Conservation (phyloP, 2,888 invertebrate species). For the Dichetophora obliterata region DNA sequence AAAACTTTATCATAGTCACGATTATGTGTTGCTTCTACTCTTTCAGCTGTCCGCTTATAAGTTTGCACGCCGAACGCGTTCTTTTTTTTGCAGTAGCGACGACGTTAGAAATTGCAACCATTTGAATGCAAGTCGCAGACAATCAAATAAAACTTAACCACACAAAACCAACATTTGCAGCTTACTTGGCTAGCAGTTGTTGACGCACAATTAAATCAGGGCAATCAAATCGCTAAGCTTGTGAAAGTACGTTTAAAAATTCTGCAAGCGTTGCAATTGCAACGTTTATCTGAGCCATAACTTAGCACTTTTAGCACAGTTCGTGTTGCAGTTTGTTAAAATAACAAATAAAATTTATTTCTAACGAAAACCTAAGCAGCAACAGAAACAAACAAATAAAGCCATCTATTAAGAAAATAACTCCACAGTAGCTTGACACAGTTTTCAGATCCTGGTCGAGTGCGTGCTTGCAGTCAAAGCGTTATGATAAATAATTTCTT, state of each 20-base stretch:
- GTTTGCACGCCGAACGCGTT: slow-evolving; percentile 59
- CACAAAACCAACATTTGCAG: neutral
- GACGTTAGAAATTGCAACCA: slow-evolving; percentile 46
- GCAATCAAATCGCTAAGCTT: slow-evolving; percentile 37
- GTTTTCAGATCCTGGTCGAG: slow-evolving; percentile 31
- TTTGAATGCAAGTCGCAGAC: slow-evolving; percentile 39
- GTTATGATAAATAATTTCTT: neutral
- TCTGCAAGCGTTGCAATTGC: slow-evolving; percentile 1
- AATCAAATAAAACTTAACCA: neutral
- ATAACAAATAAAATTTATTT: neutral
- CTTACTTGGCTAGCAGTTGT: neutral
- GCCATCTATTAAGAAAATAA: neutral
- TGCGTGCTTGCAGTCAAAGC: neutral
- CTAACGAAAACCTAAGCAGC: neutral
- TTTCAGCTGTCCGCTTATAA: neutral
- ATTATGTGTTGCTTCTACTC: neutral
- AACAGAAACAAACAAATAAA: slow-evolving; percentile 9
- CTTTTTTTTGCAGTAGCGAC: slow-evolving; percentile 45
- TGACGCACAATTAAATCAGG: slow-evolving; percentile 42
- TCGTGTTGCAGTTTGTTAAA: slow-evolving; percentile 19
- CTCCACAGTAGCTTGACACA: slow-evolving; percentile 7
- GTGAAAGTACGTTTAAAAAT: slow-evolving; percentile 39
- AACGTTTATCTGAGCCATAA: neutral
- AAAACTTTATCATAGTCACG: neutral
- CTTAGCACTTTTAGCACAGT: slow-evolving; percentile 23